A percentile compares a stretch with the other conserved stretches of the same genome.
phyloP scores from a whole-genome alignment of 2,797 vertebrate species.

The Phrynocephalus vlangalii region DNA sequence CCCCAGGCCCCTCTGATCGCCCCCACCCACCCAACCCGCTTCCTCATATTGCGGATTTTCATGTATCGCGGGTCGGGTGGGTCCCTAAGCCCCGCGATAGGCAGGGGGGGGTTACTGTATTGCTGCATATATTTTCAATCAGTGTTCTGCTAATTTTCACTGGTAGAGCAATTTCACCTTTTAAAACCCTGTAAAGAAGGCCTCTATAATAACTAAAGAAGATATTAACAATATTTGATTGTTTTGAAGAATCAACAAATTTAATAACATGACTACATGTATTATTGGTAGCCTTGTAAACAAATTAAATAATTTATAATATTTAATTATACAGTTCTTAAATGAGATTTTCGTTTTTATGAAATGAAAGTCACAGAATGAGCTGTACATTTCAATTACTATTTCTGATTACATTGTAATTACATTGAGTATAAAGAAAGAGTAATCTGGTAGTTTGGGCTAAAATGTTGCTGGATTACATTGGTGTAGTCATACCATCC shows the following conservation, averaged over 20 bases:
- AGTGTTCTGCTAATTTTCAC: constrained; percentile 64
- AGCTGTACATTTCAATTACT: constrained; percentile 26
- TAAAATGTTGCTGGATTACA: background rate
- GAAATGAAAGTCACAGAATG: constrained; percentile 8
- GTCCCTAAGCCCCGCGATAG: too few relatives aligned
- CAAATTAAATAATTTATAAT: constrained; percentile 67
- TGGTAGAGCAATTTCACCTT: constrained; percentile 65
- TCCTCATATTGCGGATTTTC: too few relatives aligned
- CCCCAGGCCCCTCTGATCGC: too few relatives aligned
- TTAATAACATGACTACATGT: constrained; percentile 59
- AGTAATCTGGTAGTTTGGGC: background rate
- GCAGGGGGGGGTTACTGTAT: too few relatives aligned
- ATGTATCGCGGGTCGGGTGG: too few relatives aligned
- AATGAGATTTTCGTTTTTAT: background rate
- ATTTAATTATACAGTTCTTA: constrained; percentile 66
- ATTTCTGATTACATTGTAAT: constrained; percentile 38
- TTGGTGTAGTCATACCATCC: too few relatives aligned
- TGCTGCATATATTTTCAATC: too few relatives aligned
- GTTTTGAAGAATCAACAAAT: constrained; percentile 63
- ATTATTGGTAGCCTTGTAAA: constrained; percentile 69
- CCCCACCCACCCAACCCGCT: too few relatives aligned
- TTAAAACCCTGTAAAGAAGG: constrained; percentile 65
- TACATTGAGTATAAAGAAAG: constrained; percentile 5
- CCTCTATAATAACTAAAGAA: constrained; percentile 54
- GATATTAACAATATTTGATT: constrained; percentile 67